Base-by-base conservation (phyloP, 2,888 invertebrate species). In the Leptura quadrifasciata region DNA sequence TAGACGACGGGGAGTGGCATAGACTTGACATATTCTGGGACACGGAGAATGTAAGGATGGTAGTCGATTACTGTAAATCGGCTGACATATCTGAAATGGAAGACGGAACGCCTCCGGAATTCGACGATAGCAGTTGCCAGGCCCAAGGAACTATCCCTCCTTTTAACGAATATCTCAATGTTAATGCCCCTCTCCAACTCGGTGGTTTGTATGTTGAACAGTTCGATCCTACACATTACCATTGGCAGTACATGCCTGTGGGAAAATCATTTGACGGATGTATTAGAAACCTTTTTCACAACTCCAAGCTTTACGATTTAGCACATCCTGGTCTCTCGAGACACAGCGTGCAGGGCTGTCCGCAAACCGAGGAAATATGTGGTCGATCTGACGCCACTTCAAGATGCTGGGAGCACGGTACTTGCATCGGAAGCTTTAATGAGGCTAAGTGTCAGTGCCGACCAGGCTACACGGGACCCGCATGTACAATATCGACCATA, bases 1-100 rank as follows among this genome's bases (percentile, higher is more conserved):
- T 98, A 77, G 96, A 97, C 87, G 99, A 99, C 87, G 99, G 98
- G 5, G 96, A 97, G 88, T 99, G 99, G 99, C 99, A 99, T 90
- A 93, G 97, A 75, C 91, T 99, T 75, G 98, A 98, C 87, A 93
- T 99, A 81, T 97, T 97, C 88, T 98, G 98, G 96, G 95, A 96
- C 84, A 96, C 97, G 3, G 98, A 98, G 92, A 95, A 94, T 85
- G 96, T 98, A 0, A 93, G 96, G 83, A 94, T 98, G 92, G 95
- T 98, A 4, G 96, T 98, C 12, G 98, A 98, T 89, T 96, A 93
- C 84, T 98, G 98, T 88, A 96, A 95, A 87, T 95, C 96, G 0
- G 97, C 97, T 0, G 94, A 95, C 84, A 94, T 97, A 71, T 94
- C 95, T 81, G 97, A 97, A 90, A 93, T 95, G 89, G 97, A 97